Evolutionary conservation across 2,888 invertebrate species (phyloP), one percentile per base, ranked within the genome.

Genomic region (Dryobota labecula): DNA sequence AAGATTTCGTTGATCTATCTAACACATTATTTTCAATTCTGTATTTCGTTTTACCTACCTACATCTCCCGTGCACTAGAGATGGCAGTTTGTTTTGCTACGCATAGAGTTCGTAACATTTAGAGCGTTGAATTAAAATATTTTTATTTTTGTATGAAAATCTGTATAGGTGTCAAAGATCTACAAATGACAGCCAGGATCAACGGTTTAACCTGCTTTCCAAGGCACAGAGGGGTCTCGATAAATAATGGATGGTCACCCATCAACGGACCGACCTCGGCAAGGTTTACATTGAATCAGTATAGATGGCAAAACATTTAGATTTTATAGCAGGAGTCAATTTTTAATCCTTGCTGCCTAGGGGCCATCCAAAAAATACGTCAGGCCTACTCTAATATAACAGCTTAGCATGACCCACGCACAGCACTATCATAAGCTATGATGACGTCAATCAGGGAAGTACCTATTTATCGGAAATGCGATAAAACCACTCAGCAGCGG

Each of bases 391-490:
- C 5, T 56, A 47, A 57, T 18, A 45, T 30, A 11, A 41, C 13
- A 62, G 47, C 56, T 64, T 38, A 49, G 15, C 54, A 24, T 43
- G n/a, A 64, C 41, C 20, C 30, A 62, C 56, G 33, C 75, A 38
- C 5, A 51, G 13, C 45, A 67, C 36, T 54, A 57, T 30, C 76
- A 62, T 70, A 41, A 58, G 49, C 47, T 30, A 24, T n/a, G 43
- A 57, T 81, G 78, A 82, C 82, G 82, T 81, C 65, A 49, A 58
- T 68, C 56, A 53, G 53, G 65, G 63, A 80, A 80, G 69, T 69
- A 77, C 67, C 68, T 57, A 64, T 66, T 82, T 78, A 82, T 78
- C 53, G 69, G 63, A 57, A 72, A 63, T 69, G 38, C 63, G 63
- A 82, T 80, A 78, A 82, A 78, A 56, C 65, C 78, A 68, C 64